Base-by-base conservation (phyloP, 2,113 vertebrate genomes). In the Alces alces region DNA sequence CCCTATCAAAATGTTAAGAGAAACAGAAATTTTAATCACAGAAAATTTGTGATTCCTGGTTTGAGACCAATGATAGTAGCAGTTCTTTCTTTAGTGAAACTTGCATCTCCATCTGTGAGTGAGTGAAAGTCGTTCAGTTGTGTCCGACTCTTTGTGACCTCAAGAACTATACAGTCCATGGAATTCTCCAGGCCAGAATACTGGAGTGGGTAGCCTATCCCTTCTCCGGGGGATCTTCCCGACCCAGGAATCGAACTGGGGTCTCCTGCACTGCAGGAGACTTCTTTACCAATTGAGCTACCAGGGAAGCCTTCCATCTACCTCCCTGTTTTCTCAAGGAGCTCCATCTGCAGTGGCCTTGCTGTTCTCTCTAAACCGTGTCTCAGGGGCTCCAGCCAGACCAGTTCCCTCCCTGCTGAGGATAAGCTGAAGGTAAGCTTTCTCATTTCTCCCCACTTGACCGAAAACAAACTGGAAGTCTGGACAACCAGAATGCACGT, bases 341-440 rank as follows among this genome's bases (percentile, higher is more conserved):
- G 88, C 80, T 5, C 47, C 13, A 21, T 23, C 50, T 86, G 27
- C n/a, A 45, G 0, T 2, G 23, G 21, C 12, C 11, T 4, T 1
- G 11, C 0, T 3, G 11, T 13, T 36, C 14, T 43, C 52, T n/a
- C 15, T 16, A 33, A 23, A 7, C 5, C 14, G 11, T 0, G 1
- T 1, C 2, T 52, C 0, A 7, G 47, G 9, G 10, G n/a, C 27
- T 55, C 64, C 70, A 43, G 12, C 23, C 70, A 27, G 70, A 27
- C 13, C 16, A 6, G 10, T 1, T 1, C 52, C 8, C 10, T 10
- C 15, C 23, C n/a, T 43, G 60, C 25, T 55, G 6, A 7, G 27
- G 45, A 0, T 5, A n/a, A 39, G 60, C 5, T 13, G 9, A 55
- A 39, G 52, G 39, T 0, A 19, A 11, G 9, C 5, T 28, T 27